Conservation (phyloP, 2,888 invertebrate genomes). For the Zootermopsis nevadensis region DNA sequence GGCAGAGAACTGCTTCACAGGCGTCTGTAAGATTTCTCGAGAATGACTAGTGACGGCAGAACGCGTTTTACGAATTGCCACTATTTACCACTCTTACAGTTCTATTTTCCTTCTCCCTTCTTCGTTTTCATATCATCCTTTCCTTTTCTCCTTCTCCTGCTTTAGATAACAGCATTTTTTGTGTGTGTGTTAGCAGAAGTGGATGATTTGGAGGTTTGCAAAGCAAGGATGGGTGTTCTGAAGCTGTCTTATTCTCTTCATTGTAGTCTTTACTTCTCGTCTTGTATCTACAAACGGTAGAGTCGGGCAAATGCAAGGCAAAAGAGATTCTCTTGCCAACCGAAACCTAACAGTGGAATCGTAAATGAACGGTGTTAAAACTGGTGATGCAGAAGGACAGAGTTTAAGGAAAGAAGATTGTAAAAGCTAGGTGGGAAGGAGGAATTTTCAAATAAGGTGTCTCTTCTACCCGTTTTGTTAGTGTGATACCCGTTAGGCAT, state of each 20-base stretch:
- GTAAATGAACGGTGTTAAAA: constrained; percentile 44
- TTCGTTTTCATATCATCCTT: not conserved
- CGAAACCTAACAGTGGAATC: constrained; percentile 47
- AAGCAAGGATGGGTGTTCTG: not conserved
- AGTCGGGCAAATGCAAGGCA: constrained; percentile 21
- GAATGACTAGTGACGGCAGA: constrained; percentile 22
- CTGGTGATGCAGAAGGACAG: constrained; percentile 38
- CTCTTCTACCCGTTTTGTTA: not conserved
- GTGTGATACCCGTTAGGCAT: too few relatives aligned
- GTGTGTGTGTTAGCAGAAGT: constrained; percentile 26
- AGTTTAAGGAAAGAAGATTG: constrained; percentile 36
- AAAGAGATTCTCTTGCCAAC: constrained; percentile 36
- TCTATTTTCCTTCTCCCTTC: constrained; percentile 15
- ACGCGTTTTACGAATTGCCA: constrained; percentile 32
- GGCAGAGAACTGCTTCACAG: constrained; percentile 6
- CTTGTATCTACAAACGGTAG: constrained; percentile 15
- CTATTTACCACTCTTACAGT: constrained; percentile 31
- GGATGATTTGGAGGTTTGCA: constrained; percentile 15
- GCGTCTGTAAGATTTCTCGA: constrained; percentile 29
- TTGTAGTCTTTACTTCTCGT: constrained; percentile 47
- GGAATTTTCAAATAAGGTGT: constrained; percentile 44
- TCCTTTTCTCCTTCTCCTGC: constrained; percentile 19
- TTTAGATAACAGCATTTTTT: constrained; percentile 29
- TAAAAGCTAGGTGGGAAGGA: constrained; percentile 2
- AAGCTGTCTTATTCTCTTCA: constrained; percentile 43